phyloP scores from a whole-genome alignment of 2,888 invertebrate genomes.

The Synergus japonicus region DNA sequence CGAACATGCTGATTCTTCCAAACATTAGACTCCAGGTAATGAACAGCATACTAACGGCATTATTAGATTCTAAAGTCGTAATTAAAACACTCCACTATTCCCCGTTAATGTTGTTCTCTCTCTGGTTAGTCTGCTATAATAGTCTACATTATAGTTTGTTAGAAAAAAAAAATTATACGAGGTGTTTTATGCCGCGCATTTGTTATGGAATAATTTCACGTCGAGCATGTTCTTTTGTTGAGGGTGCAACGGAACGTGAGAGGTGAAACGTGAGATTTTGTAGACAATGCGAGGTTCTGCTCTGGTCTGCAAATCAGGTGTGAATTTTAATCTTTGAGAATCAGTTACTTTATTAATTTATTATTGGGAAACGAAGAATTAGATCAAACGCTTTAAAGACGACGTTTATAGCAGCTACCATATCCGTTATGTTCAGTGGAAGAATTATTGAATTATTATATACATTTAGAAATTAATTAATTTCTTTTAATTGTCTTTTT shows the following conservation, averaged over 20 bases:
- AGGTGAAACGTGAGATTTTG: slow-evolving; percentile 39
- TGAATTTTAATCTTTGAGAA: neutral
- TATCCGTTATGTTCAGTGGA: neutral
- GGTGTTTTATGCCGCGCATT: slow-evolving; percentile 8
- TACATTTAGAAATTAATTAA: neutral
- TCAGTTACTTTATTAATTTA: neutral
- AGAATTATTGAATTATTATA: neutral
- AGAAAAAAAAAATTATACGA: slow-evolving; percentile 18
- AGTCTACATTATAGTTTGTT: slow-evolving; percentile 24
- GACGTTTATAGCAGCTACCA: no score
- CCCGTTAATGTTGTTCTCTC: slow-evolving; percentile 28
- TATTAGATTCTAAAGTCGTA: slow-evolving; percentile 21
- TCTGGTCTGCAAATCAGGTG: slow-evolving; percentile 6
- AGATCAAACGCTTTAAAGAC: neutral
- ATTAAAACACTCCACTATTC: slow-evolving; percentile 32
- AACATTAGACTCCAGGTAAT: slow-evolving; percentile 75
- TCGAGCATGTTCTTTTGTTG: slow-evolving; percentile 24
- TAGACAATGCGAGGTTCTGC: slow-evolving; percentile 12
- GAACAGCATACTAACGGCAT: slow-evolving; percentile 32
- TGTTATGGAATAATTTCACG: slow-evolving; percentile 29
- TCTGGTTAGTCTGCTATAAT: neutral
- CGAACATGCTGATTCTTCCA: slow-evolving; percentile 74
- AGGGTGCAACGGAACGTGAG: slow-evolving; percentile 37
- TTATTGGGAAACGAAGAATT: neutral
- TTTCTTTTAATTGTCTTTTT: neutral